These are phyloP conservation scores for Lordiphosa collinella DNA, from an alignment of 1,140 invertebrate species.

Conservation along the genomic window DNA sequence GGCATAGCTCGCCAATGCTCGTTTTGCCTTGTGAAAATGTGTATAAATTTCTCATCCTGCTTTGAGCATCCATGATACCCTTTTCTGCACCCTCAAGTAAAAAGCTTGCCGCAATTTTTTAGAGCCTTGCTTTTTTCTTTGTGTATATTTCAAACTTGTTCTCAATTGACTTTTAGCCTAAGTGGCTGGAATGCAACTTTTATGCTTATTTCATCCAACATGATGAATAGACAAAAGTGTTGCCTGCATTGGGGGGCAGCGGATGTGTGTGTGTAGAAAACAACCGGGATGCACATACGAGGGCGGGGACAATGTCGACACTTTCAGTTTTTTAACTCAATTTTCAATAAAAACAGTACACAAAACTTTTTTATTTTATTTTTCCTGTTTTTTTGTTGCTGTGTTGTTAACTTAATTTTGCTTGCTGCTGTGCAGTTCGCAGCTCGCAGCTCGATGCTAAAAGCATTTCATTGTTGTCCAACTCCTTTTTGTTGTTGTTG, in stretches of 20 bases:
- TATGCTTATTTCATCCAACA: too few species aligned
- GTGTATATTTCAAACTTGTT: too few species aligned
- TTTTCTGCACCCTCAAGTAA: not conserved
- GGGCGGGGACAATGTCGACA: slow-evolving; percentile 23
- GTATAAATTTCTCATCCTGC: too few species aligned
- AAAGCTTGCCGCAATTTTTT: not conserved
- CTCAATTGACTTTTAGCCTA: too few species aligned
- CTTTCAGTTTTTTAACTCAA: slow-evolving; percentile 59
- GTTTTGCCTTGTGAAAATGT: too few species aligned
- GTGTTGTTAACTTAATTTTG: slow-evolving; percentile 59
- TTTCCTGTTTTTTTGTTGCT: slow-evolving; percentile 5
- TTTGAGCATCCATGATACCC: too few species aligned
- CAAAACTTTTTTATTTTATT: slow-evolving; percentile 36
- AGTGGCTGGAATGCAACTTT: too few species aligned
- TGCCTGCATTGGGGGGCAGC: slow-evolving; percentile 1
- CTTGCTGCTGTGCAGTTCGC: slow-evolving; percentile 26
- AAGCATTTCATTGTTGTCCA: slow-evolving; percentile 65
- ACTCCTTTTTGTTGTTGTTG: slow-evolving; percentile 22
- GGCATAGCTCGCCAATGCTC: too few species aligned
- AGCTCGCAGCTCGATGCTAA: slow-evolving; percentile 30
- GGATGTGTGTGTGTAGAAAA: not conserved
- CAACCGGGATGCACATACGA: not conserved
- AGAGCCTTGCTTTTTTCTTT: too few species aligned
- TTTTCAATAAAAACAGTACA: slow-evolving; percentile 55
- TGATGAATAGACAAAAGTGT: not conserved